A percentile compares a stretch with the other conserved stretches of the same genome.
Evolutionary conservation across 2,797 vertebrate species (phyloP).

Genomic region (Oreochromis grahami): DNA sequence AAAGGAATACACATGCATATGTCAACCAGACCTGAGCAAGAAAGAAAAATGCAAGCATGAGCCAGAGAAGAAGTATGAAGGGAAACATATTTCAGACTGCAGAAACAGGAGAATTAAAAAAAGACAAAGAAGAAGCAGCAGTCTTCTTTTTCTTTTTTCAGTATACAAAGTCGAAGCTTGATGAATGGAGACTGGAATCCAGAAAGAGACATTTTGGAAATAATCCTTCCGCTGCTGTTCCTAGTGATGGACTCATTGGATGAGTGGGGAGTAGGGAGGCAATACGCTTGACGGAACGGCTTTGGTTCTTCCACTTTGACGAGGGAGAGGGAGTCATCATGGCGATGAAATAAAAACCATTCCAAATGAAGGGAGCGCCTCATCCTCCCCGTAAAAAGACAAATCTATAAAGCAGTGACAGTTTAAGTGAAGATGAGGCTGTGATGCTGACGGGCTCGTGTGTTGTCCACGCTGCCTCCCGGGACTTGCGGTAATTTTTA

Average conservation of each 20-base stretch:
- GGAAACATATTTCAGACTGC: not conserved
- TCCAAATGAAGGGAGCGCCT: conserved; percentile 15
- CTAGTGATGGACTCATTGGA: not conserved
- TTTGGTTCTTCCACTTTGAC: conserved; percentile 35
- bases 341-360: conserved; percentile 10
- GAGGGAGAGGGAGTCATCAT: not conserved
- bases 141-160: not conserved
- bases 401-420: conserved; percentile 25
- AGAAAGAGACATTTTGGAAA: conserved; percentile 14
- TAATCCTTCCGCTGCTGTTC: not conserved
- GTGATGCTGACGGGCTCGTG: not conserved
- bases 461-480: not conserved
- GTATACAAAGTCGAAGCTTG: not conserved
- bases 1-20: not conserved
- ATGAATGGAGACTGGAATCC: not conserved
- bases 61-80: not conserved
- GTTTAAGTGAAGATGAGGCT: not conserved
- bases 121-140: not conserved
- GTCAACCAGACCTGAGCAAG: not conserved
- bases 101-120: not conserved
- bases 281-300: not conserved
- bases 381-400: conserved; percentile 4
- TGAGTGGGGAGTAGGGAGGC: not conserved
- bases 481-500: not conserved
- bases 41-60: not conserved